A percentile compares a stretch with the other conserved stretches of the same genome.
Conservation (phyloP, 53 echinoderm and acorn worm species). For the Paelopatides confundens region DNA sequence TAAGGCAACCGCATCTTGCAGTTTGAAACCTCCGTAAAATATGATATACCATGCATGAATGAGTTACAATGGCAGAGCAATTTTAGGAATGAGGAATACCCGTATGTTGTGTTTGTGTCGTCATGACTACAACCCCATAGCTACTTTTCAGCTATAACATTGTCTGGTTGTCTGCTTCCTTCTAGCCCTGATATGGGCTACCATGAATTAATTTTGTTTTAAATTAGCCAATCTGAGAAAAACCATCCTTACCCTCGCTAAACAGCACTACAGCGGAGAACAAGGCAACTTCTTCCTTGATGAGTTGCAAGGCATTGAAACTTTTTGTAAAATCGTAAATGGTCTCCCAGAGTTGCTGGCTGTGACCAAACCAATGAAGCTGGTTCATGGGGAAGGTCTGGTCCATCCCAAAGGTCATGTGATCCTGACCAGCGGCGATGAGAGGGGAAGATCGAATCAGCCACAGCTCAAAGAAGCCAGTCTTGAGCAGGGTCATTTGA, state of each 20-base stretch:
- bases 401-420: constrained; percentile 73
- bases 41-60: too few species aligned
- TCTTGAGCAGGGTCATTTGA: constrained; percentile 98
- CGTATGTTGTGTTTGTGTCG: too few species aligned
- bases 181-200: too few species aligned
- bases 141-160: background rate
- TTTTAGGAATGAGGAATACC: too few species aligned
- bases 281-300: constrained; percentile 94
- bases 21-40: too few species aligned
- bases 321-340: constrained; percentile 83
- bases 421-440: constrained; percentile 66
- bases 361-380: constrained; percentile 73
- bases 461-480: constrained; percentile 99
- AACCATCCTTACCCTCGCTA: constrained; percentile 74
- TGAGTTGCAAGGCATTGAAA: constrained; percentile 90
- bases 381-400: constrained; percentile 69
- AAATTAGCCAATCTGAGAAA: too few species aligned
- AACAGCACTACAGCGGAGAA: constrained; percentile 88
- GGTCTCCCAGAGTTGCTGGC: constrained; percentile 84
- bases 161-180: too few species aligned
- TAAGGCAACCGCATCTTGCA: too few species aligned
- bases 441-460: constrained; percentile 77
- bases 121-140: too few species aligned
- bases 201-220: too few species aligned
- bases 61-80: too few species aligned